A percentile compares a stretch with the other conserved stretches of the same genome.
phyloP scores from a whole-genome alignment of 2,888 invertebrate genomes.

The Acronicta aceris region DNA sequence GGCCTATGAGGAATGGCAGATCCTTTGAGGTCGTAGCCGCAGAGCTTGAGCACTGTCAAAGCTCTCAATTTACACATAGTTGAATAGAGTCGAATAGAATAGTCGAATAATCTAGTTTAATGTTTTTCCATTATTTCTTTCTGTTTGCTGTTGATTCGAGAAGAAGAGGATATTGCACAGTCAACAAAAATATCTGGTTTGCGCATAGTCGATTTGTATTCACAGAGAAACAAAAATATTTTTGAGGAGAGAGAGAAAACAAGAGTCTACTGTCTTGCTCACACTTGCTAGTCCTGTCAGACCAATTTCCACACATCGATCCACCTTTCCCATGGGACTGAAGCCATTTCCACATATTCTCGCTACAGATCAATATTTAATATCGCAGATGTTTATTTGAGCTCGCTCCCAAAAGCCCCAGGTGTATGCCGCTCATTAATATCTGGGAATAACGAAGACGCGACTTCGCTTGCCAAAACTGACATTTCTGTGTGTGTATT shows the following conservation, averaged over 20 bases:
- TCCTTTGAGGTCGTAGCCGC: too few species aligned
- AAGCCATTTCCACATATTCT: slow-evolving; percentile 41
- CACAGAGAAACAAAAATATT: too few species aligned
- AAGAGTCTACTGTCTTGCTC: not conserved
- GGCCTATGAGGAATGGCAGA: too few species aligned
- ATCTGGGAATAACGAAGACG: slow-evolving; percentile 13
- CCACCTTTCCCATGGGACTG: slow-evolving; percentile 22
- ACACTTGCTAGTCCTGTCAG: slow-evolving; percentile 11
- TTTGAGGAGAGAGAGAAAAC: not conserved
- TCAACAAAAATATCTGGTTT: too few species aligned
- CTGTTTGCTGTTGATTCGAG: too few species aligned
- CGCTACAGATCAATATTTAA: slow-evolving; percentile 53
- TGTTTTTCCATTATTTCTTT: too few species aligned
- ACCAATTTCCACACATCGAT: slow-evolving; percentile 19
- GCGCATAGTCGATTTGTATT: too few species aligned
- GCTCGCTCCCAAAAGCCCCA: slow-evolving; percentile 24
- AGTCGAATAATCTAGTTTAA: too few species aligned
- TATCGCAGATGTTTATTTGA: slow-evolving; percentile 49
- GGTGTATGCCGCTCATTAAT: slow-evolving; percentile 39
- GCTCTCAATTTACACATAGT: too few species aligned
- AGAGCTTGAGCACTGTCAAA: too few species aligned
- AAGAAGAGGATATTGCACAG: too few species aligned
- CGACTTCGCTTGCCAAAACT: slow-evolving; percentile 24
- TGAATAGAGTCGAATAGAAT: too few species aligned
- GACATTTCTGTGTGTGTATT: slow-evolving; percentile 13